Base-by-base conservation (phyloP, 2,113 vertebrate genomes). In the Phainopepla nitens region DNA sequence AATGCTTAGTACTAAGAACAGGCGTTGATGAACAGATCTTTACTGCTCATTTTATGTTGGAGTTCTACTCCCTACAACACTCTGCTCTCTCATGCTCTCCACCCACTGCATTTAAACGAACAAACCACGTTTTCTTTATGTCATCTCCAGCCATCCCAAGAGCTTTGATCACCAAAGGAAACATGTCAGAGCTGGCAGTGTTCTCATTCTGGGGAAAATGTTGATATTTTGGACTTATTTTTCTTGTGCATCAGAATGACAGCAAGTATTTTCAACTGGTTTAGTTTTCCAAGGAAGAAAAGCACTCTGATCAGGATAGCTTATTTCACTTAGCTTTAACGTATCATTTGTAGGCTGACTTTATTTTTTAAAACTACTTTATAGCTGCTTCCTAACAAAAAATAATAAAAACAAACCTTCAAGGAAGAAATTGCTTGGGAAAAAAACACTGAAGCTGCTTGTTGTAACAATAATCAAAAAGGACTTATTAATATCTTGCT, bases 21-120 rank as follows among this genome's bases (percentile, higher is more conserved):
- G 61, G 61, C 1, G 2, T 56, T 82, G 84, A 91, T 79, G 77
- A 95, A 51, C 93, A 93, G 49, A 87, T 64, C 72, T 45, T 78
- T 49, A 57, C 77, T 72, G 89, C 77, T 64, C 44, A 33, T 91
- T 82, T 90, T 71, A 58, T 84, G 66, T 69, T 69, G 19, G 51
- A 92, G 41, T 71, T 81, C 80, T 68, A 41, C 77, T 94, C 80
- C 53, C 44, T 69, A 64, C 81, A 93, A 96, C 29, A 31, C 77
- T 57, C 82, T 36, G 64, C 64, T 83, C 82, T 58, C 82, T 94
- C 89, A 25, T 71, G 91, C 76, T 97, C 47, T 86, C 86, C 95
- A 95, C 96, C 96, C 89, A 94, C 80, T 47, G 83, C 91, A 95
- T 68, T 96, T 96, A 95, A 92, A 96, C 10, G 33, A 96, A 95